phyloP scores from a whole-genome alignment of 2,888 invertebrate genomes.

The Cotesia congregata region DNA sequence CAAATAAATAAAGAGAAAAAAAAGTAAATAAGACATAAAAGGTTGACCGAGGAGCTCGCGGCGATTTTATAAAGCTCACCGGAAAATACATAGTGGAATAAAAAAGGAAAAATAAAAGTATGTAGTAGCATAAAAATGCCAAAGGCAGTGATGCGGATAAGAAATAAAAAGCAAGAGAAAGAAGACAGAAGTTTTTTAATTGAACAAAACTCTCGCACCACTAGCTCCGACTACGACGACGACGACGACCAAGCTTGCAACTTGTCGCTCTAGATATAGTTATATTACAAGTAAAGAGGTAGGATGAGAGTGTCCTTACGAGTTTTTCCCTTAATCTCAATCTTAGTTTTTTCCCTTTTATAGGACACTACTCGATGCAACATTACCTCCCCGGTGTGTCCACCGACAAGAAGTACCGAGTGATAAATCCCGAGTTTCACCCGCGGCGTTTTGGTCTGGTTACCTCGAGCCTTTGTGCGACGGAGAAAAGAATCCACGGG shows the following conservation, averaged over 20 bases:
- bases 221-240: not conserved
- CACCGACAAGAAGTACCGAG: slow-evolving; percentile 56
- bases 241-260: not conserved
- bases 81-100: slow-evolving; percentile 43
- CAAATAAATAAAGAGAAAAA: not conserved
- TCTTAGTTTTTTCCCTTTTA: slow-evolving; percentile 17
- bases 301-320: not conserved
- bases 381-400: not conserved
- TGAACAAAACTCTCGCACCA: not conserved
- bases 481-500: slow-evolving; percentile 34
- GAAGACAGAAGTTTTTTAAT: not conserved
- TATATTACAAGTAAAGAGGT: not conserved
- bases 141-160: not conserved
- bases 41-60: not conserved
- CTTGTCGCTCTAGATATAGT: not conserved
- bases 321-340: slow-evolving; percentile 18
- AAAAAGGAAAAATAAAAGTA: slow-evolving; percentile 22
- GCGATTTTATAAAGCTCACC: slow-evolving; percentile 37
- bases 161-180: not conserved
- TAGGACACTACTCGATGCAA: slow-evolving; percentile 9
- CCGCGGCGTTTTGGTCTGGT: slow-evolving; percentile 52
- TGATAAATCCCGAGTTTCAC: slow-evolving; percentile 60
- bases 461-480: slow-evolving; percentile 45
- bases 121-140: not conserved
- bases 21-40: not conserved